These are phyloP conservation scores for Sander vitreus DNA, from an alignment of 2,113 vertebrate genomes.

Conservation along the genomic window DNA sequence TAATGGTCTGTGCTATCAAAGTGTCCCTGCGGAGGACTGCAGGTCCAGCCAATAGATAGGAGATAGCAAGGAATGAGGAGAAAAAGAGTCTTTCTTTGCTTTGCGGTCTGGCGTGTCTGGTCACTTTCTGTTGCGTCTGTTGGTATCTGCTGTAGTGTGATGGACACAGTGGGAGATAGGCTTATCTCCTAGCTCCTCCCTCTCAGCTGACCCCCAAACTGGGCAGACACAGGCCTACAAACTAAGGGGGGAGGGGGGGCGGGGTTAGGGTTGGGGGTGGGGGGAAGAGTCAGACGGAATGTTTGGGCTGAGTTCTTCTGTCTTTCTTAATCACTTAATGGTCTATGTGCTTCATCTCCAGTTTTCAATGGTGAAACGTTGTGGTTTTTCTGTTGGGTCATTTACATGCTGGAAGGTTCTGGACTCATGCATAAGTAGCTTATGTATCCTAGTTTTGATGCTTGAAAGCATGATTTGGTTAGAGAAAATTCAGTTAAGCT, in stretches of 20 bases:
- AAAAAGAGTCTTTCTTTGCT: slow-evolving; percentile 66
- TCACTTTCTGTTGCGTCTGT: slow-evolving; percentile 67
- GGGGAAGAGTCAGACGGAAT: slow-evolving; percentile 24
- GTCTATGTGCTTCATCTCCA: slow-evolving; percentile 25
- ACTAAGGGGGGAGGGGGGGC: neutral
- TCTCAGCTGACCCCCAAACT: slow-evolving; percentile 50
- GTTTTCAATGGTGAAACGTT: slow-evolving; percentile 25
- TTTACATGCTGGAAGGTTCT: slow-evolving; percentile 14
- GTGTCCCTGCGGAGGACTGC: slow-evolving; percentile 58
- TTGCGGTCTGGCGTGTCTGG: slow-evolving; percentile 50
- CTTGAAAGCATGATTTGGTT: slow-evolving; percentile 8
- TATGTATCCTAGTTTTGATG: slow-evolving; percentile 5
- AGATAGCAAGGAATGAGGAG: slow-evolving; percentile 62
- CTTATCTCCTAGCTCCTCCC: slow-evolving; percentile 67
- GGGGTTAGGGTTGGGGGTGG: too few species aligned
- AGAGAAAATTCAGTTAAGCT: slow-evolving; percentile 21
- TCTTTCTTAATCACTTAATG: slow-evolving; percentile 42
- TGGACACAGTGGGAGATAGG: slow-evolving; percentile 64
- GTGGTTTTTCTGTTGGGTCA: slow-evolving; percentile 1
- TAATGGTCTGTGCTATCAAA: slow-evolving; percentile 59
- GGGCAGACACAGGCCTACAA: slow-evolving; percentile 59
- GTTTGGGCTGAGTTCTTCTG: slow-evolving; percentile 33
- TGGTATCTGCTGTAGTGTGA: slow-evolving; percentile 54
- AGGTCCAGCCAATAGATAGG: slow-evolving; percentile 58
- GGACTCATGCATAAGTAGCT: slow-evolving; percentile 4